These are phyloP conservation scores for Pterocles burchelli DNA, from an alignment of 2,113 vertebrate species.

Conservation along the genomic window DNA sequence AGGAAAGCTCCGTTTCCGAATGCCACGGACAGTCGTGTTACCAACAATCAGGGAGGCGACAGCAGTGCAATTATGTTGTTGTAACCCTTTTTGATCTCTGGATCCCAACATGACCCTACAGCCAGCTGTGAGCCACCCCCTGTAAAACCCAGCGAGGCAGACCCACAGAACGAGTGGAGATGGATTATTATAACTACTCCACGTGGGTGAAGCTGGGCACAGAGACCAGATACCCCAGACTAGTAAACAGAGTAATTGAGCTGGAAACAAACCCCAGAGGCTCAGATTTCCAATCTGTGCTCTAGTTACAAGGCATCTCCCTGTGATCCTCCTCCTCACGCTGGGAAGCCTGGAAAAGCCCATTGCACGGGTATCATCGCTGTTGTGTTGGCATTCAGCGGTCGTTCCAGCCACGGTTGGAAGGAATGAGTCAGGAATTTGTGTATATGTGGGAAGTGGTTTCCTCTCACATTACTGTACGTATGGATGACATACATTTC, in stretches of 20 bases:
- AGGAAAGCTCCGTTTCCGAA: not conserved
- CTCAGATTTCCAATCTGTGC: not conserved
- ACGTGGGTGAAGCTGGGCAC: not conserved
- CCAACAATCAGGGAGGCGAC: not conserved
- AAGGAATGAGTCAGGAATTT: conserved; percentile 59
- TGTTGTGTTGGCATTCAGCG: conserved; percentile 32
- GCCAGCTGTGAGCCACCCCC: not conserved
- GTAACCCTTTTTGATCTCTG: not conserved
- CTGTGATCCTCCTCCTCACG: conserved; percentile 15
- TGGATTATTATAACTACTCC: not conserved
- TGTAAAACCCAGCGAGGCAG: not conserved
- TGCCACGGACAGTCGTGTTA: accelerated
- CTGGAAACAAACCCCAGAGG: not conserved
- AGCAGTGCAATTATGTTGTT: not conserved
- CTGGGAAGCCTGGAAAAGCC: conserved; percentile 16
- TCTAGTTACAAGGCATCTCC: not conserved
- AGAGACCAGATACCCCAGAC: not conserved
- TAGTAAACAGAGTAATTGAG: not conserved
- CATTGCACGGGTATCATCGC: not conserved
- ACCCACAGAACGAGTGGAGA: not conserved
- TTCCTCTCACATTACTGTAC: conserved; percentile 54
- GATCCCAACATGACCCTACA: not conserved
- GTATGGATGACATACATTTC: conserved; percentile 38
- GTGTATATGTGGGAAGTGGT: conserved; percentile 61
- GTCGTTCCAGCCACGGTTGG: conserved; percentile 36